Evolutionary conservation across 2,888 invertebrate species (phyloP).

Genomic region (Phaedon cochleariae): DNA sequence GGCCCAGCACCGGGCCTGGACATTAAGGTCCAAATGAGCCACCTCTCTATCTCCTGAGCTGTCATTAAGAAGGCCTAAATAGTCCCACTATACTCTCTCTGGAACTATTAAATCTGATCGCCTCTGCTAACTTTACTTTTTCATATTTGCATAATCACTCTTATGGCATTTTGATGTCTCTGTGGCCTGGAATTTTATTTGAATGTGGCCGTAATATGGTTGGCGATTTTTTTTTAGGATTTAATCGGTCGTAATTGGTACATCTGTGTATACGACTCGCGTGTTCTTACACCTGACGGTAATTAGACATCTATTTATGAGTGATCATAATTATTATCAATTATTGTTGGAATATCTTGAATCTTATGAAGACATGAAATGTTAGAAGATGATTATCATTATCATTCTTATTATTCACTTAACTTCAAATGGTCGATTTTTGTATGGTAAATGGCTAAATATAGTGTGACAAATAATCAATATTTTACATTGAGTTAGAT

Average conservation of each 20-base stretch:
- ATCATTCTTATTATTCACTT: too few species aligned
- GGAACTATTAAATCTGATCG: neutral
- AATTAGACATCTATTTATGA: neutral
- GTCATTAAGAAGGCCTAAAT: constrained; percentile 5
- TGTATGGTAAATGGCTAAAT: too few species aligned
- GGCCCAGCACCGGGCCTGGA: neutral
- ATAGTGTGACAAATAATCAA: too few species aligned
- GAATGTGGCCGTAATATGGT: neutral
- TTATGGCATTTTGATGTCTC: constrained; percentile 3
- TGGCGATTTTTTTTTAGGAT: neutral
- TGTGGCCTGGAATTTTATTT: neutral
- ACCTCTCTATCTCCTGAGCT: neutral
- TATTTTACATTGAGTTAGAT: too few species aligned
- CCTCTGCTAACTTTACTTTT: neutral
- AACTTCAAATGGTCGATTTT: too few species aligned
- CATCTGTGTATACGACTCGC: neutral
- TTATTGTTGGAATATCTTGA: too few species aligned
- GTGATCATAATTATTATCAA: neutral
- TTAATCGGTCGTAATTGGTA: constrained; percentile 4
- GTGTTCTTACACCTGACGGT: neutral
- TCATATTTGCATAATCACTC: neutral
- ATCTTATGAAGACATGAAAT: too few species aligned
- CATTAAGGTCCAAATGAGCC: neutral
- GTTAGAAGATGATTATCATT: too few species aligned
- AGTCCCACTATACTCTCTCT: neutral